phyloP scores from a whole-genome alignment of 1,140 invertebrate genomes.

The Drosophila bocqueti region DNA sequence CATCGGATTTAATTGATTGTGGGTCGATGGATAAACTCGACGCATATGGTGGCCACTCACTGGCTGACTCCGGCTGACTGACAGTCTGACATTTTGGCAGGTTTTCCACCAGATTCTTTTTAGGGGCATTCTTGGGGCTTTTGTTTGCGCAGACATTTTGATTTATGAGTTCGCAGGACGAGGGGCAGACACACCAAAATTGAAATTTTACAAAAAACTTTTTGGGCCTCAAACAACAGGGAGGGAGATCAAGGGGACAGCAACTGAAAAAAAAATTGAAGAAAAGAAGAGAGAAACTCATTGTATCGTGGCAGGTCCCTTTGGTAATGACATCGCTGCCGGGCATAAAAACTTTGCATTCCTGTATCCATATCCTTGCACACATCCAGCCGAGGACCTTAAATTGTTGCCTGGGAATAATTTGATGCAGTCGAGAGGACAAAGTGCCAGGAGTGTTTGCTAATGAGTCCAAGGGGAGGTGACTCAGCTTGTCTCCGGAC shows the following conservation, averaged over 20 bases:
- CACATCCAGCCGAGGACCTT: conserved; percentile 35
- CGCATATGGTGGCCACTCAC: conserved; percentile 46
- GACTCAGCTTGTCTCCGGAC: conserved; percentile 3
- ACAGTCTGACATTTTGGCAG: conserved; percentile 45
- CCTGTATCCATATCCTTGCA: conserved; percentile 33
- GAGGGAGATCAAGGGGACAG: background rate
- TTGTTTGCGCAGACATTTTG: conserved; percentile 78
- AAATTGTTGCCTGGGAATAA: conserved; percentile 64
- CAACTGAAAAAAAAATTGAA: background rate
- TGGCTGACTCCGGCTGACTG: conserved; percentile 18
- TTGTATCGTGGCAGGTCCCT: conserved; percentile 42
- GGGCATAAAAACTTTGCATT: conserved; percentile 64
- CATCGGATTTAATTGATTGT: conserved; percentile 66
- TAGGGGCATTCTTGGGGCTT: conserved; percentile 49
- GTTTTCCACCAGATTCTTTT: conserved; percentile 38
- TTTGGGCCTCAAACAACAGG: conserved; percentile 53
- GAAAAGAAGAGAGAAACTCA: conserved; percentile 34
- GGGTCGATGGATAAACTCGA: conserved; percentile 9
- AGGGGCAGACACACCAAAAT: conserved; percentile 45
- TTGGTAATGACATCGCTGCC: conserved; percentile 68
- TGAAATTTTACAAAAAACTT: conserved; percentile 76
- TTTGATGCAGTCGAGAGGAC: conserved; percentile 51
- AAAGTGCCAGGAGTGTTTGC: conserved; percentile 35
- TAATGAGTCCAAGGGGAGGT: conserved; percentile 63
- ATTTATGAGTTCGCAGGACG: conserved; percentile 70